Percentiles rank a stretch among this genome's conserved stretches.
Evolutionary conservation across 2,888 invertebrate genomes (phyloP).

Genomic region (Athalia cordata): DNA sequence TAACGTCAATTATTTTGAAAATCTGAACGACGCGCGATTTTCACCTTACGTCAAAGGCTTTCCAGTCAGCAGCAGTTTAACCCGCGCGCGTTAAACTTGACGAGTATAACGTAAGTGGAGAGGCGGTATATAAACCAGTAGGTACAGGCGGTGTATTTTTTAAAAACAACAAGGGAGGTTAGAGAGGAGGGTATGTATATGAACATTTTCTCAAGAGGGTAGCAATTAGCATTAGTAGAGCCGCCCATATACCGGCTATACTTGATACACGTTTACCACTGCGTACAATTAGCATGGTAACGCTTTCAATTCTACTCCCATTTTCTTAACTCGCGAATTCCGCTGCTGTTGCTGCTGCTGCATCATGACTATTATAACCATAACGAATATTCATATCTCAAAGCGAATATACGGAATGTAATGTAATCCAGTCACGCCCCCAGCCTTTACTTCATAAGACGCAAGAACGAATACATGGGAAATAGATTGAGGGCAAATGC

Average conservation of each 20-base stretch:
- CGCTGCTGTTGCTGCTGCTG: no score
- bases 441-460: background rate
- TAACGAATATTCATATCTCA: background rate
- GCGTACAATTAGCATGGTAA: no score
- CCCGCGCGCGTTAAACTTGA: constrained; percentile 5
- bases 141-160: constrained; percentile 24
- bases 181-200: background rate
- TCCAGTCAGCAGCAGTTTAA: background rate
- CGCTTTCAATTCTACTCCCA: no score
- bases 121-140: background rate
- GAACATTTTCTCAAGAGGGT: constrained; percentile 7
- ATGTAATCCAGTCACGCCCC: background rate
- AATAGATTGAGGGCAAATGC: background rate
- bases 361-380: no score
- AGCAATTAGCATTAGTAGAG: constrained; percentile 15
- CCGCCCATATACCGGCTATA: no score
- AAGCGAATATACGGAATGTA: background rate
- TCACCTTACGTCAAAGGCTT: background rate
- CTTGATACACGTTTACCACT: no score
- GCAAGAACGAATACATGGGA: background rate
- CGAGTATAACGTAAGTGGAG: background rate
- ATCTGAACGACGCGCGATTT: background rate
- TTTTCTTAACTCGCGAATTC: no score
- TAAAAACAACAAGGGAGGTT: constrained; percentile 35
- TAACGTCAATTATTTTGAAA: background rate